phyloP scores from a whole-genome alignment of 2,113 vertebrate species.

The Rhodinocichla rosea region DNA sequence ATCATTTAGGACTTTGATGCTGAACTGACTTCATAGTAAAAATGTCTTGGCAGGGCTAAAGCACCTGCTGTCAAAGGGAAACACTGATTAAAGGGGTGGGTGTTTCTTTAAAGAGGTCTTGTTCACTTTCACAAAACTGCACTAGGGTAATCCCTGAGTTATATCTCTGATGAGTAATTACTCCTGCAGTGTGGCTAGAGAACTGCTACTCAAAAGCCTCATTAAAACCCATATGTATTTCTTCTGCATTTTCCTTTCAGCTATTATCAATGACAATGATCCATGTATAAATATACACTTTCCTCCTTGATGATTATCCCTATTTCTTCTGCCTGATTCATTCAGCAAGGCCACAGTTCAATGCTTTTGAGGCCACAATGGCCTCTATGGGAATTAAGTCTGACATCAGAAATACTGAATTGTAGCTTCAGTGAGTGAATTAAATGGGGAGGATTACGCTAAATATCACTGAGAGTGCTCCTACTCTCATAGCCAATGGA shows the following conservation, averaged over 20 bases:
- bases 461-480: neutral
- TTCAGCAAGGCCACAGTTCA: constrained; percentile 28
- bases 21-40: constrained; percentile 58
- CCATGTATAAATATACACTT: neutral
- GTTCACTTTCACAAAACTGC: neutral
- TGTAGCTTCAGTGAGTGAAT: constrained; percentile 22
- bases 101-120: neutral
- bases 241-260: neutral
- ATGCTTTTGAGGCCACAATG: constrained; percentile 2
- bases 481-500: neutral
- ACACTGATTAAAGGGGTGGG: constrained; percentile 32
- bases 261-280: neutral
- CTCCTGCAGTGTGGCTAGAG: neutral
- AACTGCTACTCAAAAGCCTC: constrained; percentile 3
- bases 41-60: constrained; percentile 42
- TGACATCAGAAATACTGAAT: constrained; percentile 34
- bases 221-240: neutral
- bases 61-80: constrained; percentile 52
- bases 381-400: constrained; percentile 16
- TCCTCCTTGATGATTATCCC: neutral
- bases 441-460: neutral
- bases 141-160: neutral
- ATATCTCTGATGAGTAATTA: constrained; percentile 14
- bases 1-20: constrained; percentile 70
- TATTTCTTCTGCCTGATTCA: constrained; percentile 1